phyloP scores from a whole-genome alignment of 1,140 invertebrate genomes.

The Macrostomum lignano region DNA sequence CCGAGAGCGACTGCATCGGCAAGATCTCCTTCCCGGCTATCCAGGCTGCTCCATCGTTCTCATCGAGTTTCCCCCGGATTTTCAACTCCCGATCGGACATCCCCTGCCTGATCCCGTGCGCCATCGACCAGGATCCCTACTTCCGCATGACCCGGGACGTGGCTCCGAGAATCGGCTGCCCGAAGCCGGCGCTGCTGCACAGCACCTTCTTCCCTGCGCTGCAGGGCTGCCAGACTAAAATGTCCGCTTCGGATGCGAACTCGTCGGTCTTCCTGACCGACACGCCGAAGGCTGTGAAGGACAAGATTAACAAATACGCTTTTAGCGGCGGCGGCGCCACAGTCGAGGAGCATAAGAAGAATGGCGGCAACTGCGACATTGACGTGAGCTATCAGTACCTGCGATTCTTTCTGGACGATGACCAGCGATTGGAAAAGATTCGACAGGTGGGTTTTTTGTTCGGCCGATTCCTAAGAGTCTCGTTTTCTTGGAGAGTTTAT shows the following conservation, averaged over 20 bases:
- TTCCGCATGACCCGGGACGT: conserved; percentile 94
- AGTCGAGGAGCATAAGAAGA: conserved; percentile 58
- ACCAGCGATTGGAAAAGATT: conserved; percentile 53
- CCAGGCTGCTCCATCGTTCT: conserved; percentile 75
- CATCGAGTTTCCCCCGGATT: conserved; percentile 73
- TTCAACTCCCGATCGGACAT: conserved; percentile 50
- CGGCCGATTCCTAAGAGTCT: no score
- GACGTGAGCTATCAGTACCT: conserved; percentile 88
- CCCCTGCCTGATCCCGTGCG: conserved; percentile 79
- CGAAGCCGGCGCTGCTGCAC: conserved; percentile 75
- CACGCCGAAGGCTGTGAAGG: conserved; percentile 71
- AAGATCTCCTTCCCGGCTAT: conserved; percentile 87
- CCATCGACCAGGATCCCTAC: conserved; percentile 97
- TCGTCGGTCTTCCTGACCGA: conserved; percentile 80
- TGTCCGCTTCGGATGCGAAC: conserved; percentile 77
- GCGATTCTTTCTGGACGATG: conserved; percentile 76
- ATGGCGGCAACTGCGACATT: conserved; percentile 71
- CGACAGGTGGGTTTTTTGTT: no score
- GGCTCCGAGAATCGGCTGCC: conserved; percentile 51
- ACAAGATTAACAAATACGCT: conserved; percentile 44
- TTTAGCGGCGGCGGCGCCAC: conserved; percentile 81
- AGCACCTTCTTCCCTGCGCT: conserved; percentile 77
- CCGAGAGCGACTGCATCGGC: conserved; percentile 66
- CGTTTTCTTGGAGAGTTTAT: no score
- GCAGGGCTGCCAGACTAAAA: conserved; percentile 82